Conservation (phyloP, 1,140 invertebrate genomes). For the Drosophila yakuba region DNA sequence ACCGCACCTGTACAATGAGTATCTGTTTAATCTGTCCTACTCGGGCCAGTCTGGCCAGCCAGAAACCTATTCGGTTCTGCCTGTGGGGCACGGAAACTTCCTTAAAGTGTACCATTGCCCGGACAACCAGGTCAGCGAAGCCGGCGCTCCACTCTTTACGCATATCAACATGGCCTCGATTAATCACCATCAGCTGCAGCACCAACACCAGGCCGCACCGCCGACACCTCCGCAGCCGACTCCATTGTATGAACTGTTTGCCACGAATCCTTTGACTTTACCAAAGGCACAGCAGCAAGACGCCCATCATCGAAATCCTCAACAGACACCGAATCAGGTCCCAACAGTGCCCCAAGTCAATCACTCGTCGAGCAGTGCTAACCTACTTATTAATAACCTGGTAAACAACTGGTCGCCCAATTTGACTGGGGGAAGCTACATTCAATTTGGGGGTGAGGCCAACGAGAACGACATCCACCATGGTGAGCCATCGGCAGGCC, state of each 20-base stretch:
- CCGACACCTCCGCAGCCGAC: constrained; percentile 33
- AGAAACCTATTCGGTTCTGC: constrained; percentile 79
- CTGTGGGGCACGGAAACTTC: constrained; percentile 80
- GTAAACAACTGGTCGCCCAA: constrained; percentile 93
- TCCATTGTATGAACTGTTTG: constrained; percentile 75
- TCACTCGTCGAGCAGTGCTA: constrained; percentile 50
- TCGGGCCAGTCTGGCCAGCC: constrained; percentile 55
- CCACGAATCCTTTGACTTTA: constrained; percentile 65
- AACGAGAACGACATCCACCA: constrained; percentile 71
- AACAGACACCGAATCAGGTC: constrained; percentile 5
- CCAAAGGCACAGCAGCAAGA: constrained; percentile 28
- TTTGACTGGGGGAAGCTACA: constrained; percentile 92
- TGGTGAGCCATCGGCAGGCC: constrained; percentile 12
- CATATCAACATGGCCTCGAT: constrained; percentile 73
- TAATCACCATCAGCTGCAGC: constrained; percentile 53
- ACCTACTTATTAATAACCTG: constrained; percentile 89
- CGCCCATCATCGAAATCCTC: constrained; percentile 14
- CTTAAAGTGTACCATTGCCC: constrained; percentile 79
- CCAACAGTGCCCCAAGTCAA: constrained; percentile 34
- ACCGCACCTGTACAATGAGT: constrained; percentile 71
- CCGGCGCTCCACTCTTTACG: constrained; percentile 56
- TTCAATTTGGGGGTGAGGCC: constrained; percentile 88
- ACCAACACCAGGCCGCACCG: constrained; percentile 24
- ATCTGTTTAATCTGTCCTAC: constrained; percentile 65
- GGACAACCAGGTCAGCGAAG: constrained; percentile 61